Evolutionary conservation across 2,888 invertebrate species (phyloP).

Genomic region (Celastrina argiolus): DNA sequence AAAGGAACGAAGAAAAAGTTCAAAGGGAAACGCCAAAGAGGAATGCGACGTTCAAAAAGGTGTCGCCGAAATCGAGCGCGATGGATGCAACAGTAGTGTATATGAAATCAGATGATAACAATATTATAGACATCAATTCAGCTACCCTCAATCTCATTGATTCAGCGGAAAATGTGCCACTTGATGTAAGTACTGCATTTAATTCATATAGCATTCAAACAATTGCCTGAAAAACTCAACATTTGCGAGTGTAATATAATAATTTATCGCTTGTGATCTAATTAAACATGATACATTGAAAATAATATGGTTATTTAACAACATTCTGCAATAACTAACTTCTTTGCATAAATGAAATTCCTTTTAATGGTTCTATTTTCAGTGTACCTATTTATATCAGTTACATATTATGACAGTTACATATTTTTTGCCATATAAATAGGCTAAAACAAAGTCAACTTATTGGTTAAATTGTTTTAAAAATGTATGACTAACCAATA

Average conservation of each 20-base stretch:
- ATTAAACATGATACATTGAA: background rate
- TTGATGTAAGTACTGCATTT: constrained; percentile 45
- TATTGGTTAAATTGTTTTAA: no score
- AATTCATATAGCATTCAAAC: background rate
- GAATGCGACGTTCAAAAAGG: constrained; percentile 63
- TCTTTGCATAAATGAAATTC: no score
- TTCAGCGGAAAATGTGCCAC: constrained; percentile 48
- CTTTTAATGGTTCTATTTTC: no score
- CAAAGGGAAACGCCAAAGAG: constrained; percentile 56
- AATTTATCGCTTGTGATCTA: background rate
- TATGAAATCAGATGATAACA: constrained; percentile 52
- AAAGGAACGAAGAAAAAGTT: constrained; percentile 50
- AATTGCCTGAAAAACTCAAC: no score
- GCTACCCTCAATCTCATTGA: constrained; percentile 65
- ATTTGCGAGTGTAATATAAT: no score
- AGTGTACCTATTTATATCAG: no score
- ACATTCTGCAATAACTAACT: no score
- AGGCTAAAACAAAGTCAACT: no score
- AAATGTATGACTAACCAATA: no score
- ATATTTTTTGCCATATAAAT: no score
- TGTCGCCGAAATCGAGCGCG: constrained; percentile 49
- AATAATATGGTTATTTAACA: background rate
- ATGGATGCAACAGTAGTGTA: constrained; percentile 63
- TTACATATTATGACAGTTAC: no score
- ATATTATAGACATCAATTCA: constrained; percentile 68